Conservation (phyloP, 2,888 invertebrate genomes). For the Oscheius myriophilus region DNA sequence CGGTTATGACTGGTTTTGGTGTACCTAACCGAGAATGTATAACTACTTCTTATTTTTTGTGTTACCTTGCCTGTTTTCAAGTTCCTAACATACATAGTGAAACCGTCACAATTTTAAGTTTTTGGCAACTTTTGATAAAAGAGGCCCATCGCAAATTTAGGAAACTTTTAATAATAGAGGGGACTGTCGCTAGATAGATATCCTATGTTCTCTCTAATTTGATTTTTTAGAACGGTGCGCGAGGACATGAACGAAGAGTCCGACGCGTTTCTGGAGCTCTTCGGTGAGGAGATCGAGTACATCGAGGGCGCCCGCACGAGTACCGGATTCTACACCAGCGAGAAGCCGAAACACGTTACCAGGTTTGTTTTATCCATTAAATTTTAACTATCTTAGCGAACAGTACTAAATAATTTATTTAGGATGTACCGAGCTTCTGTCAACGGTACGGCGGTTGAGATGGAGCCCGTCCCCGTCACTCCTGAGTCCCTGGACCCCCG, state of each 20-base stretch:
- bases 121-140: neutral
- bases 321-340: constrained; percentile 95
- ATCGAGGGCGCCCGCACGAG: constrained; percentile 97
- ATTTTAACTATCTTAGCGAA: neutral
- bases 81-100: neutral
- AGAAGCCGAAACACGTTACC: constrained; percentile 61
- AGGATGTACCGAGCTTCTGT: constrained; percentile 67
- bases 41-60: too few species aligned
- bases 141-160: too few species aligned
- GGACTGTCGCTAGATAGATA: too few species aligned
- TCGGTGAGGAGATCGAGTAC: constrained; percentile 89
- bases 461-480: constrained; percentile 73
- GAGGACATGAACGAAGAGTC: constrained; percentile 98
- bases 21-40: too few species aligned
- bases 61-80: too few species aligned
- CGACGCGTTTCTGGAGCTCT: constrained; percentile 91
- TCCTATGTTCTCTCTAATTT: too few species aligned
- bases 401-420: neutral
- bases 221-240: constrained; percentile 79
- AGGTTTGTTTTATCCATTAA: constrained; percentile 29
- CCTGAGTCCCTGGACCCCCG: constrained; percentile 84
- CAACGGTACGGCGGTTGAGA: constrained; percentile 72
- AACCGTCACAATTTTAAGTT: neutral
- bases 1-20: too few species aligned
- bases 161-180: too few species aligned